Base-by-base conservation (phyloP, 2,888 invertebrate genomes). In the Scelioninae gen. 2 region DNA sequence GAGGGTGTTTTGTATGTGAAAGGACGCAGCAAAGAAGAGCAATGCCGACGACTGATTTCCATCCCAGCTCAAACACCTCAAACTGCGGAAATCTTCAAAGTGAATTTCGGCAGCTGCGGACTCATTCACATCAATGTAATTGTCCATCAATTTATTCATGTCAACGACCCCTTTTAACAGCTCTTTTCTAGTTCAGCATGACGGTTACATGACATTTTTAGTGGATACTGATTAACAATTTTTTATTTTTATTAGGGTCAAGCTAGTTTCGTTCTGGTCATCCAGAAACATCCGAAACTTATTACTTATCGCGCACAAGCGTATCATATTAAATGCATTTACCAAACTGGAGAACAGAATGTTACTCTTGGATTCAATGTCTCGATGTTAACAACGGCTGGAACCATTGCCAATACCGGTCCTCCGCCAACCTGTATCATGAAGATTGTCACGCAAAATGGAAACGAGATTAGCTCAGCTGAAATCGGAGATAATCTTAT, bases 261-360 rank as follows among this genome's bases (percentile, higher is more conserved):
- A 84, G 96, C 96, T 18, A 95, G 94, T 83, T 97, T 96, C 85
- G 94, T 97, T 0, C 89, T 98, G 41, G 96, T 98, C 18, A 95
- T 98, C 83, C 97, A 98, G 85, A 96, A 96, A 87, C 97, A 98
- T 91, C 96, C 96, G 0, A 96, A 96, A 88, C 89, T 98, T 57
- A 93, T 97, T 53, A 98, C 97, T 0, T 95, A 94, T 85, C 94
- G 95, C 82, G 96, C 97, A 3, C 96, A 96, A 86, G 97, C 97
- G 0, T 98, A 97, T 88, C 96, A 97, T 87, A 96, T 98, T 76
- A 95, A 95, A 85, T 97, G 97, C 85, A 93, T 96, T 63, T 97
- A 97, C 85, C 95, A 96, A 86, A 96, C 96, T 0, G 96, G 96
- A 72, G 96, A 96, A 85, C 95, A 95, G 86, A 96, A 95, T 78